phyloP scores from a whole-genome alignment of 2,888 invertebrate species.

The Amorpha juglandis region DNA sequence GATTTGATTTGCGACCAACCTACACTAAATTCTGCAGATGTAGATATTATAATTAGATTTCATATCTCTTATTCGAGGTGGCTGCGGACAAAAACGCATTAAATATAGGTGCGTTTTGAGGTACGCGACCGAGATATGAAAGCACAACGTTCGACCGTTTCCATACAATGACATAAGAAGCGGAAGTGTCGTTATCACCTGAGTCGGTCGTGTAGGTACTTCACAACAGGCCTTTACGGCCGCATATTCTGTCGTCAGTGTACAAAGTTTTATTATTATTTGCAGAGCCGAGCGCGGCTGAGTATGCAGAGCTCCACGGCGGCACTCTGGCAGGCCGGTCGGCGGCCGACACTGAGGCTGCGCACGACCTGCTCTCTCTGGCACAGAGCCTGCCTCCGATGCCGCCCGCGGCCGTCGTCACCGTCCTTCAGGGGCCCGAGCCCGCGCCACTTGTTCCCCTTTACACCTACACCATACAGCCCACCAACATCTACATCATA shows the following conservation, averaged over 20 bases:
- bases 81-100: too few species aligned
- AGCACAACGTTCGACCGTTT: too few species aligned
- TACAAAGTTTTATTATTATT: slow-evolving; percentile 32
- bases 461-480: slow-evolving; percentile 88
- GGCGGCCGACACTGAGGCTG: slow-evolving; percentile 94
- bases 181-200: too few species aligned
- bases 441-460: slow-evolving; percentile 66
- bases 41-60: too few species aligned
- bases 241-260: background rate
- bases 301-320: slow-evolving; percentile 73
- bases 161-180: too few species aligned
- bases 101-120: too few species aligned
- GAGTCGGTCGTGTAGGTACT: too few species aligned
- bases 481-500: slow-evolving; percentile 67
- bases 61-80: too few species aligned
- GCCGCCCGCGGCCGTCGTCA: slow-evolving; percentile 86
- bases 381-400: slow-evolving; percentile 91
- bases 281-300: slow-evolving; percentile 51
- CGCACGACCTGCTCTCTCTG: slow-evolving; percentile 91
- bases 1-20: too few species aligned
- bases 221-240: too few species aligned
- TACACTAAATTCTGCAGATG: too few species aligned
- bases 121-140: too few species aligned
- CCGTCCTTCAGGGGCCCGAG: slow-evolving; percentile 66
- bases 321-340: slow-evolving; percentile 82